phyloP scores from a whole-genome alignment of 2,888 invertebrate genomes.

The Pollenia amentaria region DNA sequence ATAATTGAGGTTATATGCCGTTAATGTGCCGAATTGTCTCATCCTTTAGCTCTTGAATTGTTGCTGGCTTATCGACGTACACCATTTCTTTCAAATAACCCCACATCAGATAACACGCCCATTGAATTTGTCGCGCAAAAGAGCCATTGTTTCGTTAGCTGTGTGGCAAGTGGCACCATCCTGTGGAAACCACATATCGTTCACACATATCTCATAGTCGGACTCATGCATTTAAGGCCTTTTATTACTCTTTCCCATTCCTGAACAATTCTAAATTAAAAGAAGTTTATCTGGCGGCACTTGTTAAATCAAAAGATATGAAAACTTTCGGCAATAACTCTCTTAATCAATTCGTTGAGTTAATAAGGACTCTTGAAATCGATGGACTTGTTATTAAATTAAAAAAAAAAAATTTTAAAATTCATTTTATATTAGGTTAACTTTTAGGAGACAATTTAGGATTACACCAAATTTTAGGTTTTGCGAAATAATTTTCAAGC shows the following conservation, averaged over 20 bases:
- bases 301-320: neutral
- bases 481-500: neutral
- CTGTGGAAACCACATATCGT: too few relatives aligned
- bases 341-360: neutral
- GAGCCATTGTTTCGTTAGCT: too few relatives aligned
- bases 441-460: slow-evolving; percentile 20
- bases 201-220: neutral
- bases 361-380: neutral
- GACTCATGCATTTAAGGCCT: neutral
- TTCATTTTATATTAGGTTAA: slow-evolving; percentile 9
- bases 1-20: too few relatives aligned
- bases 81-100: too few relatives aligned
- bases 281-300: neutral
- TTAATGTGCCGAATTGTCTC: too few relatives aligned
- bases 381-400: neutral
- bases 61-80: too few relatives aligned
- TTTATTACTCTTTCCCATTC: neutral
- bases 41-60: too few relatives aligned
- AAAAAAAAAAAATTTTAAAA: neutral
- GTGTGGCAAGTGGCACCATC: too few relatives aligned
- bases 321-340: neutral
- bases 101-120: too few relatives aligned
- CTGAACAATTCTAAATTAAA: slow-evolving; percentile 11
- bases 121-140: too few relatives aligned
- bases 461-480: neutral